These are phyloP conservation scores for Isaurus tuberculatus DNA, from an alignment of 92 coral and sea anemone species.

Conservation along the genomic window DNA sequence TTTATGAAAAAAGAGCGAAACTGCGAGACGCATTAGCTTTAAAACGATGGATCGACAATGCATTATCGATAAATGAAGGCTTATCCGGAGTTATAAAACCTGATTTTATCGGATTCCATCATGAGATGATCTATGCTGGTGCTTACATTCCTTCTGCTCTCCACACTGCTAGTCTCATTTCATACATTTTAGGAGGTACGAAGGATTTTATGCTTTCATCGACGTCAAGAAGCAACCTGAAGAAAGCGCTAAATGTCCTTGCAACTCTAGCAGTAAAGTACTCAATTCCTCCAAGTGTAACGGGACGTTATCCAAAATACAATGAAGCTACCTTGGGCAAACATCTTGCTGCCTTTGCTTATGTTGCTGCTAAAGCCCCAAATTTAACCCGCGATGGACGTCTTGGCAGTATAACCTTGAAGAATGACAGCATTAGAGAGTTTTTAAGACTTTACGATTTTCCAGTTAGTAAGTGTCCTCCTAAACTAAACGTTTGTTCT, in stretches of 20 bases:
- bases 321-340: slow-evolving; percentile 21
- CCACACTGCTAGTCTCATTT: slow-evolving; percentile 61
- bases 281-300: slow-evolving; percentile 39
- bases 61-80: slow-evolving; percentile 67
- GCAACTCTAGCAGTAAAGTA: slow-evolving; percentile 38
- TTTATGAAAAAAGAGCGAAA: slow-evolving; percentile 45
- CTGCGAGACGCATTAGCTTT: slow-evolving; percentile 67
- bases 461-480: slow-evolving; percentile 13
- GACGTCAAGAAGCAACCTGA: slow-evolving; percentile 19
- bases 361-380: slow-evolving; percentile 42
- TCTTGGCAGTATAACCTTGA: slow-evolving; percentile 4
- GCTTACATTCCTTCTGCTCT: slow-evolving; percentile 72
- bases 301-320: slow-evolving; percentile 40
- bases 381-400: slow-evolving; percentile 1
- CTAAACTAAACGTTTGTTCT: slow-evolving; percentile 19
- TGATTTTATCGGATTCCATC: slow-evolving; percentile 82
- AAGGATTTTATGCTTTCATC: slow-evolving; percentile 19
- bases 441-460: slow-evolving; percentile 43
- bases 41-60: slow-evolving; percentile 74
- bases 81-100: slow-evolving; percentile 80
- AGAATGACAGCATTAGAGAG: background rate
- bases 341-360: slow-evolving; percentile 42
- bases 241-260: slow-evolving; percentile 35
- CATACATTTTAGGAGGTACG: slow-evolving; percentile 72
- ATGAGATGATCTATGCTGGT: slow-evolving; percentile 70